These are phyloP conservation scores for Linnaemya vulpina DNA, from an alignment of 2,888 invertebrate genomes.

Conservation along the genomic window DNA sequence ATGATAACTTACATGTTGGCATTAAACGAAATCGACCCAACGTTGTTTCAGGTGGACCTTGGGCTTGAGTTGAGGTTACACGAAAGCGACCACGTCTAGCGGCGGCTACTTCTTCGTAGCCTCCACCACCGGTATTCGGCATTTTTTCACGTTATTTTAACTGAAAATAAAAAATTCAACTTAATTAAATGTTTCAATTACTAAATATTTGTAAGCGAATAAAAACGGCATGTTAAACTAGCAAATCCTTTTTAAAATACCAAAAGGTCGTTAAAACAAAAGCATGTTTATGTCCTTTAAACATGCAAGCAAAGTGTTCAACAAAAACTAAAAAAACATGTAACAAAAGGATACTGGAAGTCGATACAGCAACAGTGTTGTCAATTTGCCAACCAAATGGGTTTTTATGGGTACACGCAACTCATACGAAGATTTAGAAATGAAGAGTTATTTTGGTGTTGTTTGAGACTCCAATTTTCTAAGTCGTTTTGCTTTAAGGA, in stretches of 20 bases:
- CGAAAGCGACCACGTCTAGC: conserved; percentile 84
- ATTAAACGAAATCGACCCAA: conserved; percentile 83
- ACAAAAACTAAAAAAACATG: conserved; percentile 3
- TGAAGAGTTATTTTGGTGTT: too few relatives aligned
- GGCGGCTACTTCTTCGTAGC: conserved; percentile 81
- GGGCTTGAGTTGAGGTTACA: conserved; percentile 83
- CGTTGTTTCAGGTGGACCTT: conserved; percentile 82
- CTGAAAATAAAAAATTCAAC: conserved; percentile 52
- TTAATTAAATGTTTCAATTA: not conserved
- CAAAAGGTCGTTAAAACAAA: conserved; percentile 50
- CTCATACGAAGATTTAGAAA: too few relatives aligned
- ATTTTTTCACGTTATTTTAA: conserved; percentile 71
- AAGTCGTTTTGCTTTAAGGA: too few relatives aligned
- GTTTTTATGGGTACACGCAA: too few relatives aligned
- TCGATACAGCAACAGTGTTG: not conserved
- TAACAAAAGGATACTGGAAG: not conserved
- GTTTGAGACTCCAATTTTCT: too few relatives aligned
- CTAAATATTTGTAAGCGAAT: not conserved
- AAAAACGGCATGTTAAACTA: not conserved
- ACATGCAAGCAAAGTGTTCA: conserved; percentile 38
- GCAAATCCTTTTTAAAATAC: conserved; percentile 33
- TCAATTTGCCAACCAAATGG: too few relatives aligned
- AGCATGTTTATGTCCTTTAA: conserved; percentile 58
- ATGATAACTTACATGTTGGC: conserved; percentile 80
- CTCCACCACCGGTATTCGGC: conserved; percentile 78